A percentile compares a stretch with the other conserved stretches of the same genome.
These are phyloP conservation scores for Antitype chi DNA, from an alignment of 2,888 invertebrate species.

Conservation along the genomic window DNA sequence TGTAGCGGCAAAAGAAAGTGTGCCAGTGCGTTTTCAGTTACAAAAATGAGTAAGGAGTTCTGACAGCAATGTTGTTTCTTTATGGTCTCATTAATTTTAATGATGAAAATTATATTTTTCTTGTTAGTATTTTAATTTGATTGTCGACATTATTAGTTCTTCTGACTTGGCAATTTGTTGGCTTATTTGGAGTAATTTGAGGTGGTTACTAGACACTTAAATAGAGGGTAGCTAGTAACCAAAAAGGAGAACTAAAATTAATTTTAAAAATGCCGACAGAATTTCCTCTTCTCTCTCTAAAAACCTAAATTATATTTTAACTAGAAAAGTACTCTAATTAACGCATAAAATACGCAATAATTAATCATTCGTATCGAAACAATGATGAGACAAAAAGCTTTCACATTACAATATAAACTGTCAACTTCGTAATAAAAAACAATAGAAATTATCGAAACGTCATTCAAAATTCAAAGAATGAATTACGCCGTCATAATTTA, in stretches of 20 bases:
- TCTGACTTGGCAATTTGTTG: not conserved
- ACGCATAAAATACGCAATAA: not conserved
- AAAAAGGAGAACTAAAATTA: not conserved
- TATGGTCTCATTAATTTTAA: not conserved
- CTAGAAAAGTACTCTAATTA: not conserved
- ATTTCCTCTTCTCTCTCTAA: not conserved
- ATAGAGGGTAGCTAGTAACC: not conserved
- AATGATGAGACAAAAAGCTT: constrained; percentile 4
- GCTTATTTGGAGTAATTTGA: not conserved
- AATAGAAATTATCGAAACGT: constrained; percentile 1
- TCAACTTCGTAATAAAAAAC: constrained; percentile 3
- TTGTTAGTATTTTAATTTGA: not conserved
- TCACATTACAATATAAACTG: constrained; percentile 3
- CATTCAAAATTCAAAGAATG: constrained; percentile 1
- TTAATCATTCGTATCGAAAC: not conserved
- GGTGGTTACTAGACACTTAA: not conserved
- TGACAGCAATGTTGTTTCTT: constrained; percentile 5
- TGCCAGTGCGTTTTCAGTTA: constrained; percentile 21
- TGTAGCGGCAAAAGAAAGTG: constrained; percentile 20
- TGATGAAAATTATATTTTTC: not conserved
- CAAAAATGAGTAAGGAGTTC: constrained; percentile 6
- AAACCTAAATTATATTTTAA: not conserved
- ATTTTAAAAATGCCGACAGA: not conserved
- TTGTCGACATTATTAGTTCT: not conserved
- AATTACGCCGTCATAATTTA: not conserved